Base-by-base conservation (phyloP, 2,888 invertebrate species). In the Lamellibrachia satsuma region DNA sequence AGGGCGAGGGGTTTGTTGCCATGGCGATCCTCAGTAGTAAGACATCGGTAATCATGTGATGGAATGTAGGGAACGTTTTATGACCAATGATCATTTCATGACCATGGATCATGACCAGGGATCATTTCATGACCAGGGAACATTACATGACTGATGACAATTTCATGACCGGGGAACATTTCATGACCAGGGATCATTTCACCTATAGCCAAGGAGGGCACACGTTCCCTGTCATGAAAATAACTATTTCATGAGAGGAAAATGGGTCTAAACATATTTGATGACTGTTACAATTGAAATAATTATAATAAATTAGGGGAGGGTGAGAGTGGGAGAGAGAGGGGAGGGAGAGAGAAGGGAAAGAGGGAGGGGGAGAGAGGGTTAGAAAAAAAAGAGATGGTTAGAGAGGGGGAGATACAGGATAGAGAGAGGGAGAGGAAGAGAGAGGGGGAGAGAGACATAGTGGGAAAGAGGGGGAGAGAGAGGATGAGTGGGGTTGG, bases 1-100 rank as follows among this genome's bases (percentile, higher is more conserved):
- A 93, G 92, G 94, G 8, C 52, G 1, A n/a, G 39, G 39, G 39
- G 39, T 39, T 39, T 39, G 39, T 39, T 39, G 39, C 39, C 39
- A 39, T 39, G 39, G 39, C 39, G 39, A 39, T 39, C 39, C 39
- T 39, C 39, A 1, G 39, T 39, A 39, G 39, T 39, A 1, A 39
- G 39, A 39, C 39, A 39, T 39, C 39, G 39, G 39, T 39, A 39
- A 39, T 39, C 39, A 39, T 39, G 39, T 39, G 1, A 39, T 39
- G 39, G 39, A 39, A 39, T 0, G 1, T 39, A 39, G 39, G 1
- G 39, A 39, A 39, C 39, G 39, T 39, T 39, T 39, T 1, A 39
- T 39, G 39, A 39, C 39, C 39, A 1, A 1, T 0, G 39, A 39
- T 39, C 39, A 39, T 39, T 39, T 39, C 39, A 39, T 39, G 39